phyloP scores from a whole-genome alignment of 2,888 invertebrate species.

The Amphipoea oculea region DNA sequence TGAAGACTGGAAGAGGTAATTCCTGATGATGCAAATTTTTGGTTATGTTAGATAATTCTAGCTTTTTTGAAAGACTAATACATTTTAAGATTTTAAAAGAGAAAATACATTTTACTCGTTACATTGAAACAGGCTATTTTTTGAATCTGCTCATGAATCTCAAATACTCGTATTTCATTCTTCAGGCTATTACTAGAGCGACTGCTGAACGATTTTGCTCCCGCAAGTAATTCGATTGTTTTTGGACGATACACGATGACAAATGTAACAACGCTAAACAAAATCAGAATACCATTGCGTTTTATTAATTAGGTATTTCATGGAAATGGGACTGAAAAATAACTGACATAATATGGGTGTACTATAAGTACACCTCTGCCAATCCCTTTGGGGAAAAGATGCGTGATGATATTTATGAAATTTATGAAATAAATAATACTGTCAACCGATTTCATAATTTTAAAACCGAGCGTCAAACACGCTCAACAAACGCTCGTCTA shows the following conservation, averaged over 20 bases:
- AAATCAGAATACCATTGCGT: not conserved
- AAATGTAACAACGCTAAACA: not conserved
- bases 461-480: slow-evolving; percentile 47
- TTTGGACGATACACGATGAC: not conserved
- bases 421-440: not conserved
- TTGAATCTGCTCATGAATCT: not conserved
- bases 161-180: not conserved
- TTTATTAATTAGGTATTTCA: not conserved
- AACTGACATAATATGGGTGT: not conserved
- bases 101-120: not conserved
- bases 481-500: slow-evolving; percentile 72
- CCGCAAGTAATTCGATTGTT: not conserved
- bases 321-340: not conserved
- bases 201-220: not conserved
- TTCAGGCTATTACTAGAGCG: not conserved
- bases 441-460: not conserved
- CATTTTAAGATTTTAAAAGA: not conserved
- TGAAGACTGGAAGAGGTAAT: not conserved
- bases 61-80: not conserved
- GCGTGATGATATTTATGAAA: not conserved
- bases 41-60: not conserved
- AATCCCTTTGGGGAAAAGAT: not conserved
- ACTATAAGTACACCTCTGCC: not conserved
- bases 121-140: not conserved
- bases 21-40: not conserved